Base-by-base conservation (phyloP, 2,797 vertebrate genomes). In the Parambassis ranga region DNA sequence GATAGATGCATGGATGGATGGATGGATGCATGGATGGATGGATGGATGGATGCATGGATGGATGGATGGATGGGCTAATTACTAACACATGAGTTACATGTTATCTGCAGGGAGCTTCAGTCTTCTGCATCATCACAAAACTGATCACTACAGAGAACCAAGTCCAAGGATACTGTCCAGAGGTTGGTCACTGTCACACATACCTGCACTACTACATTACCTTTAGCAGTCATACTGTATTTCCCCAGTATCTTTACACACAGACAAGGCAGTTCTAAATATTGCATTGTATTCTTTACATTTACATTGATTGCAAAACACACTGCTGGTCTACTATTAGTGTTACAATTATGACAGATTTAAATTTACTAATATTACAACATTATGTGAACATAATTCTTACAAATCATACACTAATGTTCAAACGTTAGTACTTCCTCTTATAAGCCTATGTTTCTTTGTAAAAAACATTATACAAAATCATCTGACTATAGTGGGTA, bases 91-190 rank as follows among this genome's bases (percentile, higher is more conserved):
- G 20, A 36, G 10, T 4, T 37, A 3, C 37, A 3, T 84, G 15
- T 71, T 52, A 65, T 65, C 35, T 53, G 5, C 71, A 98, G 96
- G 96, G 96, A 56, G 94, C 94, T 1, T 95, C 95, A 0, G 94
- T 98, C 60, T 97, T 98, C 77, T 96, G 96, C 75, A 93, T 97
- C 82, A 95, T 98, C 83, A 98, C 96, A 56, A 96, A 95, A 87
- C 81, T 96, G 81, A 96, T 97, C 51, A 91, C 90, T 2, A 97
- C 96, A 1, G 94, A 96, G 65, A 94, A 95, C 32, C 96, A 98
- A 80, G 84, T 87, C 15, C 96, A 97, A 88, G 94, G 94, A 44
- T 66, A 87, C 77, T 98, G 96, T 84, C 94, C 96, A 10, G 96
- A 98, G 94, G 96, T 97, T 52, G 88, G 88, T 6, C 7, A 18